These are phyloP conservation scores for Crocidura indochinensis DNA, from an alignment of 2,797 vertebrate species.

Conservation along the genomic window DNA sequence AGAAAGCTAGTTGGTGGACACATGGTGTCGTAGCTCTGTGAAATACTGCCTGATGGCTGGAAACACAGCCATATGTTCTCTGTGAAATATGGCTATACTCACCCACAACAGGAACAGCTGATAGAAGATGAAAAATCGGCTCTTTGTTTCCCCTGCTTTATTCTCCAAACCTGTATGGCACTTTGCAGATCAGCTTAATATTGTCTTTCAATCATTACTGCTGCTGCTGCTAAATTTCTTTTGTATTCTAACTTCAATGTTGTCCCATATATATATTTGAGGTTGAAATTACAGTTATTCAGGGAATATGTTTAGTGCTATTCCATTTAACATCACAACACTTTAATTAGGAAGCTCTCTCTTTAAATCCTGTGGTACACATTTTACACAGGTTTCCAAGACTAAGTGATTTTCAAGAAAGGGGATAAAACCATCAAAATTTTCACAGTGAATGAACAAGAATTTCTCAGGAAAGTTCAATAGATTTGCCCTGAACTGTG, in stretches of 20 bases:
- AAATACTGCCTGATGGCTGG: slow-evolving; percentile 90
- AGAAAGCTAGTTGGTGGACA: slow-evolving; percentile 91
- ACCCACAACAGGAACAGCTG: slow-evolving; percentile 86
- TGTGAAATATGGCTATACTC: slow-evolving; percentile 88
- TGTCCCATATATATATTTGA: slow-evolving; percentile 60
- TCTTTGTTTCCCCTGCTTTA: slow-evolving; percentile 70
- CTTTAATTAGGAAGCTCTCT: slow-evolving; percentile 81
- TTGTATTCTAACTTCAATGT: slow-evolving; percentile 54
- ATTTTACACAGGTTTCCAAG: slow-evolving; percentile 68
- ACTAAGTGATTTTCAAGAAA: slow-evolving; percentile 82
- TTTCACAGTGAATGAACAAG: slow-evolving; percentile 79
- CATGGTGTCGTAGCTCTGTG: slow-evolving; percentile 89
- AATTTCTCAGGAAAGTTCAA: slow-evolving; percentile 83
- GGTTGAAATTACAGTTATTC: slow-evolving; percentile 68
- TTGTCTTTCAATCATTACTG: slow-evolving; percentile 26
- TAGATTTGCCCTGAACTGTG: slow-evolving; percentile 69
- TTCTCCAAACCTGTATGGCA: slow-evolving; percentile 74
- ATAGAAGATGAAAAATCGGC: slow-evolving; percentile 81
- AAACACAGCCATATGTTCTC: slow-evolving; percentile 90
- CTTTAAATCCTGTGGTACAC: slow-evolving; percentile 59
- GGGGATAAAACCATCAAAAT: slow-evolving; percentile 84
- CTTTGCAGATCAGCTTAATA: slow-evolving; percentile 73
- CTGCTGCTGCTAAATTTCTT: slow-evolving; percentile 54
- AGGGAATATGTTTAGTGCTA: slow-evolving; percentile 67
- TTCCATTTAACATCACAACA: slow-evolving; percentile 63